A percentile compares a stretch with the other conserved stretches of the same genome.
Conservation (phyloP, 2,797 vertebrate genomes). For the Echiichthys vipera region DNA sequence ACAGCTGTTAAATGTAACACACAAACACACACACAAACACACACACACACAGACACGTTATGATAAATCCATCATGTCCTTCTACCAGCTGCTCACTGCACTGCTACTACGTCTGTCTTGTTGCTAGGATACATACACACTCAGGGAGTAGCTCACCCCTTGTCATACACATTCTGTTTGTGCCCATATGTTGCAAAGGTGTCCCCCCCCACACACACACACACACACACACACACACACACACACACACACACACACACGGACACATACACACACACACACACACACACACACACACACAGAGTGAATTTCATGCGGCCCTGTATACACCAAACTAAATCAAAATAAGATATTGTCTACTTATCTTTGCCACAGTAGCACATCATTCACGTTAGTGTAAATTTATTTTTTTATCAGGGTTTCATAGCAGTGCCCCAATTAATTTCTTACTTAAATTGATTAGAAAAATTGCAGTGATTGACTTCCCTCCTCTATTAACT, state of each 20-base stretch:
- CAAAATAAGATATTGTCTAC: conserved; percentile 1
- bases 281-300: conserved; percentile 19
- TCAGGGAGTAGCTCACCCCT: conserved; percentile 66
- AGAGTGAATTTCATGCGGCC: conserved; percentile 19
- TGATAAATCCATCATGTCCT: conserved; percentile 79
- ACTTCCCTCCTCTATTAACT: conserved; percentile 28
- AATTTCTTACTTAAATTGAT: conserved; percentile 35
- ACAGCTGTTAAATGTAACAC: conserved; percentile 55
- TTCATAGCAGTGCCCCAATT: background rate
- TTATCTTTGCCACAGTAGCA: background rate
- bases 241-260: conserved; percentile 16
- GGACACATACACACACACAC: conserved; percentile 22
- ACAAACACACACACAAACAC: conserved; percentile 27
- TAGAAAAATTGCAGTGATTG: conserved; percentile 21
- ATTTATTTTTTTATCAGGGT: background rate
- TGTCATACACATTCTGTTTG: conserved; percentile 67
- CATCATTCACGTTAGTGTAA: background rate
- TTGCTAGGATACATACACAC: conserved; percentile 83
- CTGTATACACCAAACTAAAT: background rate
- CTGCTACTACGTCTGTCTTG: conserved; percentile 71
- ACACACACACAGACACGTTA: conserved; percentile 26
- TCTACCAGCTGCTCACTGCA: conserved; percentile 82
- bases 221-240: conserved; percentile 10
- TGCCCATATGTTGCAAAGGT: conserved; percentile 62
- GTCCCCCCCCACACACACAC: conserved; percentile 41